Evolutionary conservation across 1,140 invertebrate species (phyloP), one percentile per base, ranked within the genome.

Genomic region (Drosophila tsacasi): DNA sequence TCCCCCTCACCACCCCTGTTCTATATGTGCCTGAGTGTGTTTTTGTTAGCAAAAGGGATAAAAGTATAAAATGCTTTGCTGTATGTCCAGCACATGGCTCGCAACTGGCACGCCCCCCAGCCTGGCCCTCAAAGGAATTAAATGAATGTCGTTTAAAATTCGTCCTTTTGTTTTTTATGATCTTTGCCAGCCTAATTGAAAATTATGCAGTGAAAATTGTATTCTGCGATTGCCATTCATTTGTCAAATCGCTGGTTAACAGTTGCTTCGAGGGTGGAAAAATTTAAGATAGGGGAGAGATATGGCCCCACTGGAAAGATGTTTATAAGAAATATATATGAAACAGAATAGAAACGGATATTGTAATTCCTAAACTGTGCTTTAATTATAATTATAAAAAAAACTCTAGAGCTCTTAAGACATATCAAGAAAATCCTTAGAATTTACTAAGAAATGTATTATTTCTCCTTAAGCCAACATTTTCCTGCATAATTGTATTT

Each of bases 21-120:
- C 21, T 76, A 12, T 58, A 17, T 71, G 50, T 76, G 54, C 39
- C 39, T 61, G 57, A 54, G 46, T 62, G 62, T 86, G 83, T 89
- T 87, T 83, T 89, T 87, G 77, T 87, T 89, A 71, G 84, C 68
- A 89, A 89, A 87, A 89, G 84, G 84, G 84, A 87, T 87, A 89
- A 89, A 89, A 89, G 84, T 81, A 90, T 90, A 89, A 90, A 81
- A 76, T 89, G 74, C 85, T 84, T 84, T 83, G 73, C 54, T 57
- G 49, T 79, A 85, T 73, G 84, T 76, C 85, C 83, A 78, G 83
- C 73, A 84, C 81, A 81, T 83, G 84, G 80, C 63, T 49, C 37
- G 19, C 59, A 19, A 27, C 27, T 10, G 27, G 30, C 52, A 35
- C 17, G 13, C 44, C 10, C 3, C 23, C 27, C 13, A 15, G 25